Base-by-base conservation (phyloP, 2,888 invertebrate genomes). In the Ophion ventricosus region DNA sequence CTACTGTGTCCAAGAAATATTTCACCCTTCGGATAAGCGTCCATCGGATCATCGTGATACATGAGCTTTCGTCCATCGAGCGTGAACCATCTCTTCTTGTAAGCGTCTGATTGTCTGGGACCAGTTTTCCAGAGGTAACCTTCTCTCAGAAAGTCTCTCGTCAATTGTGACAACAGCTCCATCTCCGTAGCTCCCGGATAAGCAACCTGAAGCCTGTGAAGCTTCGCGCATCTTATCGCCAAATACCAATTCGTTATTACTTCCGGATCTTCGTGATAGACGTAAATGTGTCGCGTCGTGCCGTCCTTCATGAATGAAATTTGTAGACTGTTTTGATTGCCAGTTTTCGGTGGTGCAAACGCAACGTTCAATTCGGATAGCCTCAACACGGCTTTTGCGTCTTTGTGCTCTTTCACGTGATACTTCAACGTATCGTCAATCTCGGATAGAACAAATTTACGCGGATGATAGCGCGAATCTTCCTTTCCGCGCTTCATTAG, bases 51-150 rank as follows among this genome's bases (percentile, higher is more conserved):
- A 91, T 97, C 97, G 90, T 98, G 97, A 91, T 98, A 98, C 97
- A 98, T 98, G n/a, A 98, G 94, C 92, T 98, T 98, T 86, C 98
- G 95, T 89, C 97, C 96, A 89, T 98, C 98, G 63, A 98, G 93
- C 0, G 97, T 97, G 92, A 98, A 98, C 98, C 98, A 98, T 69
- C 98, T 94, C 88, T 97, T 96, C 87, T 97, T 96, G 91, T 97
- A 98, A 0, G 97, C 96, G 91, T 98, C 98, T 4, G 96, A 96
- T 2, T 95, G 95, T 81, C 96, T 94, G 0, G 98, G 98, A 0
- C 98, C 98, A 0, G 98, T 98, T 94, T 98, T 98, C 95, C 96
- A 96, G 57, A 98, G 94, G 96, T 96, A 98, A 3, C 98, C 98
- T 94, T 98, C 98, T 90, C 96, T 95, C 0, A 96, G 95, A 93